These are phyloP conservation scores for Neoitamus cyanurus DNA, from an alignment of 2,888 invertebrate species.

Conservation along the genomic window DNA sequence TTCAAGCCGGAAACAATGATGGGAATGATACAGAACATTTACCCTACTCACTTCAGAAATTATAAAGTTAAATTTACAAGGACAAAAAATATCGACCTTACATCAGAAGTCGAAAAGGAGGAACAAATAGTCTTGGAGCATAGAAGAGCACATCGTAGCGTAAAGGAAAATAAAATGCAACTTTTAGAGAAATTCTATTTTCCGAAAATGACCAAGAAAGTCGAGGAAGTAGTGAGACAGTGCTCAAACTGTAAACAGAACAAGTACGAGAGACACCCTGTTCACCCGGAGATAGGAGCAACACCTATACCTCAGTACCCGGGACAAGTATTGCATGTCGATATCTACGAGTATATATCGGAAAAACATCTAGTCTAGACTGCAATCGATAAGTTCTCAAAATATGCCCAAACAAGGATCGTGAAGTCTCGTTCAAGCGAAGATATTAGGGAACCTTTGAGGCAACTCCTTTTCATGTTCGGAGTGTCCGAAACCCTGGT, in stretches of 20 bases:
- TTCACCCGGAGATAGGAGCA: slow-evolving; percentile 39
- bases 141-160: background rate
- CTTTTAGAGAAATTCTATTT: slow-evolving; percentile 49
- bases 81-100: background rate
- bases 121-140: background rate
- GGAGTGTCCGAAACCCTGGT: slow-evolving; percentile 50
- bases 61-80: slow-evolving; percentile 13
- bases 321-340: slow-evolving; percentile 47
- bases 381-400: slow-evolving; percentile 47
- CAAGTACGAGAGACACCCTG: slow-evolving; percentile 49
- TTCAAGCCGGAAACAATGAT: background rate
- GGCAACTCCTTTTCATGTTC: slow-evolving; percentile 49
- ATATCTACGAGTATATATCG: slow-evolving; percentile 47
- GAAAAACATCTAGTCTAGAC: slow-evolving; percentile 46
- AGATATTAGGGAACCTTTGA: slow-evolving; percentile 47
- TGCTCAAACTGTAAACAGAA: slow-evolving; percentile 47
- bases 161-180: background rate
- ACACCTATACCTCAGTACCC: slow-evolving; percentile 50
- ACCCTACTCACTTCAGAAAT: background rate
- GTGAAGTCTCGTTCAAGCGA: slow-evolving; percentile 37
- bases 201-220: slow-evolving; percentile 47
- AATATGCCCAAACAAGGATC: background rate
- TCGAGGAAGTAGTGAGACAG: slow-evolving; percentile 45
- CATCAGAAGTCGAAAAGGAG: background rate
- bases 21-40: slow-evolving; percentile 16